These are phyloP conservation scores for Heliconius cydno DNA, from an alignment of 2,888 invertebrate species.

Conservation along the genomic window DNA sequence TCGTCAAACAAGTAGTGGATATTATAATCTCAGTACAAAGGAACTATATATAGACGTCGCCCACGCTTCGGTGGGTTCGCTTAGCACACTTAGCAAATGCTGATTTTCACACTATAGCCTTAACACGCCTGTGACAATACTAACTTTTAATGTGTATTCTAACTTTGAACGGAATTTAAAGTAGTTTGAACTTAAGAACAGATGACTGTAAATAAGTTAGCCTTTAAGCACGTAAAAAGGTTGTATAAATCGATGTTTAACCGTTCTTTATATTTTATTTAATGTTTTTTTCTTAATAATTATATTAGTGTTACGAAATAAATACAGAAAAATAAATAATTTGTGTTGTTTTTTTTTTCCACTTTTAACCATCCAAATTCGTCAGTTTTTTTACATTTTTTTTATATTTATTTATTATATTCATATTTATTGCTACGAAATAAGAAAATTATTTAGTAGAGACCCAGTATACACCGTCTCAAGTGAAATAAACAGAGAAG, in stretches of 20 bases:
- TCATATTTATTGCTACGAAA: too few species aligned
- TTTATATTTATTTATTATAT: too few species aligned
- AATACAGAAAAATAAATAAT: too few species aligned
- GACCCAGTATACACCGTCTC: not conserved
- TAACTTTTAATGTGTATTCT: not conserved
- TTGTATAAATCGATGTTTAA: not conserved
- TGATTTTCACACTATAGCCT: constrained; percentile 26
- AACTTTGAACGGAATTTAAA: not conserved
- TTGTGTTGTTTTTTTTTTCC: too few species aligned
- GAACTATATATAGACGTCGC: constrained; percentile 32
- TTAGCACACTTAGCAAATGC: constrained; percentile 28
- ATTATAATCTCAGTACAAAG: constrained; percentile 30
- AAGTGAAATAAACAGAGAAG: constrained; percentile 1
- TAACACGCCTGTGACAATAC: constrained; percentile 7
- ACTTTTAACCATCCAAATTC: too few species aligned
- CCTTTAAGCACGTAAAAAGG: not conserved
- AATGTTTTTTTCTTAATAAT: too few species aligned
- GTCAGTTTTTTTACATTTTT: too few species aligned
- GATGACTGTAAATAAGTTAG: not conserved
- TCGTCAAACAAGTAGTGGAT: constrained; percentile 29
- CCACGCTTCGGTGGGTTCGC: constrained; percentile 21
- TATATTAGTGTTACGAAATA: too few species aligned
- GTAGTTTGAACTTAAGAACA: not conserved
- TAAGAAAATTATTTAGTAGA: too few species aligned
- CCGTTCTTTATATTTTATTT: not conserved